Evolutionary conservation across 2,113 vertebrate genomes (phyloP).

Genomic region (Sylvia atricapilla): DNA sequence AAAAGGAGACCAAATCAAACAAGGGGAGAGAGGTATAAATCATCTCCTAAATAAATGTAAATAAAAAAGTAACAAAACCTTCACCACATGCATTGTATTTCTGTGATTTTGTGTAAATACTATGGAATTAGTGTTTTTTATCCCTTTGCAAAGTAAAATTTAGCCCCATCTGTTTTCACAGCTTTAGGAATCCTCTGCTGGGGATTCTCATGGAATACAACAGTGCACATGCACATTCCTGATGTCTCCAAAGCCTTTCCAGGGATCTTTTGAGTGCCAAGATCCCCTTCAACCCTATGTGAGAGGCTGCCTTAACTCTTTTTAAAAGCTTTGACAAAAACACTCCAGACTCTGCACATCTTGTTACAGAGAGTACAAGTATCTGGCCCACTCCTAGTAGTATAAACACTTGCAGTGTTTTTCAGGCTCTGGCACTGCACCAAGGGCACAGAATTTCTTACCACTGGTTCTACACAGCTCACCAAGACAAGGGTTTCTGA

Average conservation of each 20-base stretch:
- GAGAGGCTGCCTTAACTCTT: background rate
- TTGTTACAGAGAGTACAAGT: background rate
- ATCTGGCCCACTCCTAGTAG: background rate
- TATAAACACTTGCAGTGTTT: background rate
- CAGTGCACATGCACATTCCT: fast-evolving
- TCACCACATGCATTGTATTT: background rate
- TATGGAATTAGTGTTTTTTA: background rate
- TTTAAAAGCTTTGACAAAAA: background rate
- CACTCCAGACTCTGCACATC: background rate
- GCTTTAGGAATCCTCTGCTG: background rate
- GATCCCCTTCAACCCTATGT: background rate
- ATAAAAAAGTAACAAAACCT: background rate
- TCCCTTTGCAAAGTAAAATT: background rate
- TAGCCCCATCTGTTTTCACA: background rate
- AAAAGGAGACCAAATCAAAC: background rate
- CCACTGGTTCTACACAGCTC: background rate
- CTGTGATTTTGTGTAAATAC: background rate
- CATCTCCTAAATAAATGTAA: background rate
- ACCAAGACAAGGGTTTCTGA: background rate
- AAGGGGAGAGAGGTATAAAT: background rate
- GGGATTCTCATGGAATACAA: background rate
- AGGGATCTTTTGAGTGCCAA: background rate
- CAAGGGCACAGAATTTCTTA: background rate
- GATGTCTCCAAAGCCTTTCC: background rate
- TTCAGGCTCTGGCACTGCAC: fast-evolving